These are phyloP conservation scores for Sebastes vulpes DNA, from an alignment of 2,797 vertebrate genomes.

Conservation along the genomic window DNA sequence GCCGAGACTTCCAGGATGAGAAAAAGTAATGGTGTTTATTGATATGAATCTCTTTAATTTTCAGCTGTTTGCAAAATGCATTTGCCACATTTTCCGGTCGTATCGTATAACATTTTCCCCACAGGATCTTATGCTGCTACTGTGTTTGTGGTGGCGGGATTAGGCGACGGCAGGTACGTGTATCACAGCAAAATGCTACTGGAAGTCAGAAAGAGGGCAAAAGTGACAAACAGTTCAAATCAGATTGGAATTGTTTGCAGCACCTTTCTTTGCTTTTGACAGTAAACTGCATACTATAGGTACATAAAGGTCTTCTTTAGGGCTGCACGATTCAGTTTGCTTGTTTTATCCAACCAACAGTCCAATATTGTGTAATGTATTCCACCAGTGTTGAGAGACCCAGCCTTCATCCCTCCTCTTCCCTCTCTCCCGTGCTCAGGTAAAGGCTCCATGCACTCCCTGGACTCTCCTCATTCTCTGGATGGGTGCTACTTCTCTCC, in stretches of 20 bases:
- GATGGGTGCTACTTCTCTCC: conserved; percentile 90
- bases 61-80: background rate
- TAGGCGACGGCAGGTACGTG: background rate
- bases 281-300: background rate
- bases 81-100: background rate
- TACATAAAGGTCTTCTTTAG: background rate
- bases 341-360: background rate
- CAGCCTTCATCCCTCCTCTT: background rate
- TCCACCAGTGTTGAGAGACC: background rate
- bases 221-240: background rate
- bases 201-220: background rate
- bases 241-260: background rate
- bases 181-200: background rate
- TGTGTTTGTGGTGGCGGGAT: background rate
- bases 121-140: background rate
- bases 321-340: background rate
- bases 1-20: conserved; percentile 5
- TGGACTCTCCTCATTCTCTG: conserved; percentile 80
- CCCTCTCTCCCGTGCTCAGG: conserved; percentile 1
- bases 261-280: background rate
- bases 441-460: conserved; percentile 76
- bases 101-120: background rate
- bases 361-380: background rate
- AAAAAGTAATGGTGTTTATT: conserved; percentile 34
- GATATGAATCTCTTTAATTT: conserved; percentile 44